Conservation (phyloP, 2,888 invertebrate species). For the Drosophila niveifrons region DNA sequence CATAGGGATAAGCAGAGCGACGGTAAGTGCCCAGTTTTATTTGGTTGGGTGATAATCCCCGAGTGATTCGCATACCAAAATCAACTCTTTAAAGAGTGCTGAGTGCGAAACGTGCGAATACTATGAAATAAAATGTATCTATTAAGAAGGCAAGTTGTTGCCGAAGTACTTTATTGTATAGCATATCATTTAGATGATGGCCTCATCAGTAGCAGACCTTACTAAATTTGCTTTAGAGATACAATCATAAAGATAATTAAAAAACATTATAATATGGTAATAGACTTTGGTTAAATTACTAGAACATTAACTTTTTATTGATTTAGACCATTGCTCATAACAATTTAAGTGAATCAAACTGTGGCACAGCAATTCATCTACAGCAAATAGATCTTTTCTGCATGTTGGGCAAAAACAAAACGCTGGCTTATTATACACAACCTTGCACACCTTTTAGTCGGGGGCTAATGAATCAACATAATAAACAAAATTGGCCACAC, state of each 20-base stretch:
- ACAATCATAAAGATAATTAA: background rate
- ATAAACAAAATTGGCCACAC: constrained; percentile 54
- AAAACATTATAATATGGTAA: background rate
- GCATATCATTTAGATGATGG: background rate
- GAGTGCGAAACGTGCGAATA: constrained; percentile 46
- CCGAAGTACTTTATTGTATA: background rate
- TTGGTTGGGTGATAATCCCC: constrained; percentile 38
- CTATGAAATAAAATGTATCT: constrained; percentile 26
- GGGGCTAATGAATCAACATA: constrained; percentile 49
- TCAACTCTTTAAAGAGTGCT: constrained; percentile 47
- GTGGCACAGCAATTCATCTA: background rate
- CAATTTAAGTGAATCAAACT: background rate
- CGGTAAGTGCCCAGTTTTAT: constrained; percentile 43
- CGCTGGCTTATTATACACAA: constrained; percentile 9
- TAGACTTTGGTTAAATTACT: no score
- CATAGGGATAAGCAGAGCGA: constrained; percentile 44
- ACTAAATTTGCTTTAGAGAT: background rate
- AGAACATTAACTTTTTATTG: no score
- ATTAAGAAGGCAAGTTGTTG: background rate
- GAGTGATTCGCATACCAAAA: constrained; percentile 48
- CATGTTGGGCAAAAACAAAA: background rate
- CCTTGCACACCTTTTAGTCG: constrained; percentile 7
- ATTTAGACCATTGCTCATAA: no score
- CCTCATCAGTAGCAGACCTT: no score
- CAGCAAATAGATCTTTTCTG: background rate